phyloP scores from a whole-genome alignment of 2,888 invertebrate genomes.

The Platycheirus rosarum region DNA sequence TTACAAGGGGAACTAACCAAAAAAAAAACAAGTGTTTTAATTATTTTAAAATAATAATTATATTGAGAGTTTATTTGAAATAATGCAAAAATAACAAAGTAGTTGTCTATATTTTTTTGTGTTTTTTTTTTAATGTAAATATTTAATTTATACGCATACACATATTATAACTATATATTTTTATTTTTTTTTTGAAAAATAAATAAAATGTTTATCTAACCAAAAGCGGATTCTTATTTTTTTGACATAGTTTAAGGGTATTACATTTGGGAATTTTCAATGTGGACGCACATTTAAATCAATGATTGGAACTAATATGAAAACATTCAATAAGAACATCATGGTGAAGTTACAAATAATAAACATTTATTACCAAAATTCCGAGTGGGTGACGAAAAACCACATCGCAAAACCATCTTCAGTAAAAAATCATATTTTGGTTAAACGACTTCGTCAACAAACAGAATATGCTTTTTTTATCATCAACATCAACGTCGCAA shows the following conservation, averaged over 20 bases:
- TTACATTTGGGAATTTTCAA: no score
- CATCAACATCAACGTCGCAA: no score
- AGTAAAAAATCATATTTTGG: no score
- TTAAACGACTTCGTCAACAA: no score
- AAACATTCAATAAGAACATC: no score
- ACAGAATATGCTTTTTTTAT: no score
- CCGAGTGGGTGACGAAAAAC: no score
- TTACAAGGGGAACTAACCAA: conserved; percentile 67
- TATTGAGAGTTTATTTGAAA: conserved; percentile 57
- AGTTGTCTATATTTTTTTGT: conserved; percentile 40
- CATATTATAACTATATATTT: conserved; percentile 27
- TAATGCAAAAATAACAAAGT: conserved; percentile 54
- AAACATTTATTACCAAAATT: no score
- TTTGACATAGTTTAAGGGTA: background rate
- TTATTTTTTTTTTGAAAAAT: conserved; percentile 50
- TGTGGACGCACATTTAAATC: no score
- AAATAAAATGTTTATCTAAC: conserved; percentile 59
- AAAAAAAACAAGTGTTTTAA: conserved; percentile 56
- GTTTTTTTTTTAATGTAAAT: conserved; percentile 67
- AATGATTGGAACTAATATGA: no score
- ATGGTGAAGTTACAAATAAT: no score
- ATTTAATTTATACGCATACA: conserved; percentile 66
- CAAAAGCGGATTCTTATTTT: conserved; percentile 34
- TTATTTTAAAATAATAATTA: conserved; percentile 16
- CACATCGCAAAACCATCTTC: no score